Base-by-base conservation (phyloP, 2,113 vertebrate species). In the Podarcis muralis region DNA sequence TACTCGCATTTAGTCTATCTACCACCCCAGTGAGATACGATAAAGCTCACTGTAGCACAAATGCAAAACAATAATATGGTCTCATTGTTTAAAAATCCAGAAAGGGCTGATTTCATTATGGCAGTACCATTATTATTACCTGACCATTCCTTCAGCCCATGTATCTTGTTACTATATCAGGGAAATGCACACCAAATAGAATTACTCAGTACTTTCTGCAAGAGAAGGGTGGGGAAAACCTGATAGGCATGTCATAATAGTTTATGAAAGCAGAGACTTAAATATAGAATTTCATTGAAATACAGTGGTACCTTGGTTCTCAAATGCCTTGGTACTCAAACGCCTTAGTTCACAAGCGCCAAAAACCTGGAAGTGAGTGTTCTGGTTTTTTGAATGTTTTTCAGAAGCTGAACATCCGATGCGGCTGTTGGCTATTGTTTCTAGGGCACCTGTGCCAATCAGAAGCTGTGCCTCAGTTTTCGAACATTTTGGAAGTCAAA, bases 41-140 rank as follows among this genome's bases (percentile, higher is more conserved):
- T 57, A 79, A 83, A 82, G 6, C 37, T 30, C 16, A 86, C 68
- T 1, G 12, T n/a, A 92, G 89, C 6, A 25, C 74, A 92, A 94
- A 94, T 13, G 69, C 23, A 71, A 1, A 80, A 68, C 1, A 88
- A 72, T 85, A 77, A 89, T 84, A 59, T 0, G 0, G 22, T 74
- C 23, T 87, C 62, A 35, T 5, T 85, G 89, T 93, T 11, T 43
- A 85, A 84, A 84, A 77, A 80, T 20, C 2, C 12, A 74, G 59
- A 87, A 90, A 59, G 48, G 84, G 86, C 4, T 0, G 35, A 84
- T 90, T 90, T 90, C 32, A n/a, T 90, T 69, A 30, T 20, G 12
- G 66, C 48, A 84, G 7, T 72, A 40, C 27, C 76, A 86, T 37
- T 83, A 25, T 22, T 83, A 68, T 81, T 77, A 16, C 48, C 48